Evolutionary conservation across 2,888 invertebrate species (phyloP).

Genomic region (Syrphus vitripennis): DNA sequence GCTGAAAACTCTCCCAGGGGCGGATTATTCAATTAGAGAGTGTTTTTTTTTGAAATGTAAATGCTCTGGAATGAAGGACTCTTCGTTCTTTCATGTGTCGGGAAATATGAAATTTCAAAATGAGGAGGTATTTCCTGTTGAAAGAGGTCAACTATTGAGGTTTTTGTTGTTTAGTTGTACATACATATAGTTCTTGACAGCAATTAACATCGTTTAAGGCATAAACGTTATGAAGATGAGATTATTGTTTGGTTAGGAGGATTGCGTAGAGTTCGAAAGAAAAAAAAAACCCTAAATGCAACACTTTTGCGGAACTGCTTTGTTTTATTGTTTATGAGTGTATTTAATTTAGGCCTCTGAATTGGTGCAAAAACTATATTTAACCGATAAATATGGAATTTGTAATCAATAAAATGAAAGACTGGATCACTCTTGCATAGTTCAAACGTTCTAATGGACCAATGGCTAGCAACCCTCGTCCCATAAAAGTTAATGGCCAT

Average conservation of each 20-base stretch:
- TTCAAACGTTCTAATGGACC: too few relatives aligned
- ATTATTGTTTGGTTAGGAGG: neutral
- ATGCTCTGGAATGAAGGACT: constrained; percentile 40
- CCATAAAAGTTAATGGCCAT: too few relatives aligned
- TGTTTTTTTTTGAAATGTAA: constrained; percentile 58
- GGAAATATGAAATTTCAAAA: constrained; percentile 26
- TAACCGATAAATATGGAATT: too few relatives aligned
- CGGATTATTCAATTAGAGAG: constrained; percentile 64
- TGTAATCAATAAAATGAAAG: too few relatives aligned
- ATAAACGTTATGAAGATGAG: neutral
- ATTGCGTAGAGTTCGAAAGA: neutral
- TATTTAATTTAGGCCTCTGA: too few relatives aligned
- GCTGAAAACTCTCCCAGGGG: constrained; percentile 9
- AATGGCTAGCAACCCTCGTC: too few relatives aligned
- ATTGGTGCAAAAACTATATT: too few relatives aligned
- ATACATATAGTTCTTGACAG: neutral
- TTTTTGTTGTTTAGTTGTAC: constrained; percentile 23
- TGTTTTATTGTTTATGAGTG: neutral
- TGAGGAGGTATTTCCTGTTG: constrained; percentile 45
- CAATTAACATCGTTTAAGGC: constrained; percentile 26
- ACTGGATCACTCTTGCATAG: too few relatives aligned
- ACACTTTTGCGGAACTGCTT: neutral
- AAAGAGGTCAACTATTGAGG: constrained; percentile 59
- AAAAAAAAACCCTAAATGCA: neutral
- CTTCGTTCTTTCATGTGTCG: constrained; percentile 2